phyloP scores from a whole-genome alignment of 2,888 invertebrate genomes.

The Tholera decimalis region DNA sequence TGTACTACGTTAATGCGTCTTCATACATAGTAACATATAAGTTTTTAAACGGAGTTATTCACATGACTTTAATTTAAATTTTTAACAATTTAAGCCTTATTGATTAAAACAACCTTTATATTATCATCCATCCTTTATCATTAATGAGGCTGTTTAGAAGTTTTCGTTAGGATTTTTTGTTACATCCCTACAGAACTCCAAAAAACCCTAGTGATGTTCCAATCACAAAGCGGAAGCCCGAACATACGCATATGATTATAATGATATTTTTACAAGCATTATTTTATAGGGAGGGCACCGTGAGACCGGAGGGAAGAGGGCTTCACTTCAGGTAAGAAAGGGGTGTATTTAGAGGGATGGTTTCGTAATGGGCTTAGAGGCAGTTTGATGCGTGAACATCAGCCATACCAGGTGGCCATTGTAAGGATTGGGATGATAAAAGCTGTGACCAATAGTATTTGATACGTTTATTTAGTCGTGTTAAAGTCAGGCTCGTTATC shows the following conservation, averaged over 20 bases:
- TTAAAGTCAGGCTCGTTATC: constrained; percentile 37
- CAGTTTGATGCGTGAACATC: constrained; percentile 68
- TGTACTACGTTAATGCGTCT: no score
- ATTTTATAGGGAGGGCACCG: constrained; percentile 82
- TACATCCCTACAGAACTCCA: constrained; percentile 47
- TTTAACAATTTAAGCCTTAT: no score
- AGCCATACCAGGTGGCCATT: constrained; percentile 76
- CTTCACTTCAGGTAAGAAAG: constrained; percentile 74
- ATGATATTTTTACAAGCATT: constrained; percentile 88
- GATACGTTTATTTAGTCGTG: constrained; percentile 52
- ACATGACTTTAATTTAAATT: no score
- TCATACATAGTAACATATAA: no score
- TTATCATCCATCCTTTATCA: no score
- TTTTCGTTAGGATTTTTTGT: no score
- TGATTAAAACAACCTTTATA: no score
- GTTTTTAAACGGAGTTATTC: no score
- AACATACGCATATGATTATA: constrained; percentile 87
- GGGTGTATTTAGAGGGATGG: constrained; percentile 77
- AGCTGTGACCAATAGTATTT: constrained; percentile 61
- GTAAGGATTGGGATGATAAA: constrained; percentile 63
- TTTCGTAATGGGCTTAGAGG: constrained; percentile 80
- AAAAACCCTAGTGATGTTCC: constrained; percentile 69
- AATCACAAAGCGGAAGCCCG: constrained; percentile 80
- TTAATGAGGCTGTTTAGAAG: no score
- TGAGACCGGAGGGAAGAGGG: constrained; percentile 79